These are phyloP conservation scores for Malthinus flaveolus DNA, from an alignment of 2,888 invertebrate genomes.

Conservation along the genomic window DNA sequence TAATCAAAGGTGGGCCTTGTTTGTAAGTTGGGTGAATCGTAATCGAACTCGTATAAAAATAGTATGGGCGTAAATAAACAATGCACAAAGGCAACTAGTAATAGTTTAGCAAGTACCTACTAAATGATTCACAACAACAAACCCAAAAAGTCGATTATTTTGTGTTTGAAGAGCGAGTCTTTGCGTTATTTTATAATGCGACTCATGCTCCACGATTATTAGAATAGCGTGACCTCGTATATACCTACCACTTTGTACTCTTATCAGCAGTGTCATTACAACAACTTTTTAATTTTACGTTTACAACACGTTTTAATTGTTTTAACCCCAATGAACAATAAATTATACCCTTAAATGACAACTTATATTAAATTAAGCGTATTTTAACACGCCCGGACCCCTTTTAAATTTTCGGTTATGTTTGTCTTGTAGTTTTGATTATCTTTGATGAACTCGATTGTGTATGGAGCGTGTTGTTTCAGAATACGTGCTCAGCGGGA, in stretches of 20 bases:
- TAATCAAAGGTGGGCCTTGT: too few species aligned
- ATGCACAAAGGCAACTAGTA: conserved; percentile 13
- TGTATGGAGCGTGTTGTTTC: conserved; percentile 42
- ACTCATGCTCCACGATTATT: conserved; percentile 21
- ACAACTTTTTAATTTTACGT: conserved; percentile 26
- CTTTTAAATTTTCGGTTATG: conserved; percentile 34
- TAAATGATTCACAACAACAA: conserved; percentile 18
- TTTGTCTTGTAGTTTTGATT: conserved; percentile 37
- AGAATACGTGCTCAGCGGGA: conserved; percentile 61
- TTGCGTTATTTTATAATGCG: conserved; percentile 22
- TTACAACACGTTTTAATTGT: conserved; percentile 35
- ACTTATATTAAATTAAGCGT: conserved; percentile 28
- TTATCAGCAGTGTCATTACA: conserved; percentile 34
- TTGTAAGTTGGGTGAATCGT: too few species aligned
- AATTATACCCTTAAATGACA: conserved; percentile 31
- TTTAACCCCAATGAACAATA: conserved; percentile 34
- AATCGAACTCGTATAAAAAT: too few species aligned
- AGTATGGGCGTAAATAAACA: conserved; percentile 8
- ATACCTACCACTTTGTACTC: conserved; percentile 31
- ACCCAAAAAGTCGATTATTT: conserved; percentile 6
- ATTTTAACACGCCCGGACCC: conserved; percentile 32
- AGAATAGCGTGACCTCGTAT: conserved; percentile 31
- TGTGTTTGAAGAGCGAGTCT: too few species aligned
- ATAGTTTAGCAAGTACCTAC: conserved; percentile 17
- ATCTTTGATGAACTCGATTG: conserved; percentile 35